Conservation (phyloP, 2,888 invertebrate genomes). For the Cephus runcator region DNA sequence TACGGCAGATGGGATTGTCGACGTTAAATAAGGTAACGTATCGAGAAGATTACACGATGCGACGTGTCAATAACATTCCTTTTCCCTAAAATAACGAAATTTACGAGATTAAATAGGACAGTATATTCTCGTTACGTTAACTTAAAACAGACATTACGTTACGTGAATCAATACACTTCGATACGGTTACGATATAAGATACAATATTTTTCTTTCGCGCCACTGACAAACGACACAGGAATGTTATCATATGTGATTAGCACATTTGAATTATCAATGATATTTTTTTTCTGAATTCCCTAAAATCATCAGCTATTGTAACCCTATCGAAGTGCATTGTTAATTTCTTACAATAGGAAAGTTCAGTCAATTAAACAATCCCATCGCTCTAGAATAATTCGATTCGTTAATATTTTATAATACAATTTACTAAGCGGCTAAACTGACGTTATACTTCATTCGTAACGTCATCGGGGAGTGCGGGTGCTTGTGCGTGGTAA, state of each 20-base stretch:
- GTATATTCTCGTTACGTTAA: neutral
- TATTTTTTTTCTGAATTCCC: neutral
- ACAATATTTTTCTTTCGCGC: neutral
- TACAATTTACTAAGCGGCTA: slow-evolving; percentile 14
- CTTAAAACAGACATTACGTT: neutral
- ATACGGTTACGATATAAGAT: neutral
- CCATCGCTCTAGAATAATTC: slow-evolving; percentile 9
- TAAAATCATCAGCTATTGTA: neutral
- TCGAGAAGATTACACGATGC: neutral
- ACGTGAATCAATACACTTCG: neutral
- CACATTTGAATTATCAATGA: neutral
- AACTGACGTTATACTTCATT: neutral
- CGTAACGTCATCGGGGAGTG: neutral
- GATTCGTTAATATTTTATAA: slow-evolving; percentile 13
- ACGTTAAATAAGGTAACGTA: neutral
- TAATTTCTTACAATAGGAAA: neutral
- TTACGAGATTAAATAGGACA: neutral
- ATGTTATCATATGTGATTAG: neutral
- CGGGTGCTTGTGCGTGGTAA: neutral
- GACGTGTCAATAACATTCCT: neutral
- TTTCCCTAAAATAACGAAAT: neutral
- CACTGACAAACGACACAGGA: neutral
- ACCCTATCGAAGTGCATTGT: neutral
- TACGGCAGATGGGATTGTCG: slow-evolving; percentile 1
- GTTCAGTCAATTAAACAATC: neutral